A percentile compares a stretch with the other conserved stretches of the same genome.
Conservation (phyloP, 92 coral and sea anemone genomes). For the Actinostola sp. region DNA sequence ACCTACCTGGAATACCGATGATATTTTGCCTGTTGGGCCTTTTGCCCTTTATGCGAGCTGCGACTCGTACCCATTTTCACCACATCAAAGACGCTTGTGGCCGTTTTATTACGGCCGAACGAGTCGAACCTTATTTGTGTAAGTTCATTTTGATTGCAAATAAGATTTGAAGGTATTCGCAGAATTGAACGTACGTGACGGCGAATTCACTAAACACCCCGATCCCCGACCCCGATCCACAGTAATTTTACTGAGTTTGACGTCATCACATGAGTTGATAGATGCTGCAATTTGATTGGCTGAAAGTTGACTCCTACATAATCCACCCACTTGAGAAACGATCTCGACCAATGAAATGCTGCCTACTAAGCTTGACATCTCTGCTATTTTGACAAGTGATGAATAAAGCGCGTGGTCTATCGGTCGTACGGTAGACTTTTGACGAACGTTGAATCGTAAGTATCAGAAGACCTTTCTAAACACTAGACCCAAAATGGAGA, state of each 20-base stretch:
- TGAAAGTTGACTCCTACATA: not conserved
- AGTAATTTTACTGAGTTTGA: conserved; percentile 3
- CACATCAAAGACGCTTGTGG: too few species aligned
- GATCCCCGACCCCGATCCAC: too few species aligned
- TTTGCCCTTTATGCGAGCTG: too few species aligned
- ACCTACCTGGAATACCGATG: too few species aligned
- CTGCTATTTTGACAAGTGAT: not conserved
- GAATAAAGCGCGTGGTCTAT: not conserved
- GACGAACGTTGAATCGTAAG: not conserved
- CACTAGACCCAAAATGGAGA: conserved; percentile 9
- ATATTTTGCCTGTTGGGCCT: too few species aligned
- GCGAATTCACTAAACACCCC: too few species aligned
- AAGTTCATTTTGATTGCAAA: too few species aligned
- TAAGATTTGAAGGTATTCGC: too few species aligned
- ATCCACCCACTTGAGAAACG: not conserved
- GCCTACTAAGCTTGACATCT: not conserved
- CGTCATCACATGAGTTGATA: not conserved
- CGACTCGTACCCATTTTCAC: too few species aligned
- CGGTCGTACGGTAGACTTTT: not conserved
- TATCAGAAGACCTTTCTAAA: not conserved
- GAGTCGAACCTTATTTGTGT: too few species aligned
- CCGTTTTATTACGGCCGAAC: too few species aligned
- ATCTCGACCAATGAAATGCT: not conserved
- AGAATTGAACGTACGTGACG: too few species aligned
- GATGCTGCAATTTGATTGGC: not conserved